A percentile compares a stretch with the other conserved stretches of the same genome.
Evolutionary conservation across 1,140 invertebrate genomes (phyloP).

Genomic region (Calosoma granatense): DNA sequence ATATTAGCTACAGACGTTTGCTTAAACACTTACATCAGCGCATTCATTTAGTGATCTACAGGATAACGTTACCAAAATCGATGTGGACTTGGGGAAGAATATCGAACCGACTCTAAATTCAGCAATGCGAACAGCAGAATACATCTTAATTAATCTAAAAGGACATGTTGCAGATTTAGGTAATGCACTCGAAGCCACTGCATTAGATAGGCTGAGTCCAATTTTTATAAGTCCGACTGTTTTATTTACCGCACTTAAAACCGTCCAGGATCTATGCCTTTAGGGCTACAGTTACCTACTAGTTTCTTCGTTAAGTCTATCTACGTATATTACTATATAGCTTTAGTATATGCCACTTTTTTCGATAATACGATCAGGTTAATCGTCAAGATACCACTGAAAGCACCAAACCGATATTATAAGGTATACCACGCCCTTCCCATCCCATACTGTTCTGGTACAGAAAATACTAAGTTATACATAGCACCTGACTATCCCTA

Average conservation of each 20-base stretch:
- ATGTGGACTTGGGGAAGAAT: no score
- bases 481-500: background rate
- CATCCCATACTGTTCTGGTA: background rate
- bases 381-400: background rate
- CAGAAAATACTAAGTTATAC: background rate
- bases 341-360: background rate
- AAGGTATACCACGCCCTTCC: background rate
- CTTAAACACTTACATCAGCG: no score
- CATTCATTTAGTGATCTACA: no score
- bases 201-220: background rate
- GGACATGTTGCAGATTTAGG: background rate
- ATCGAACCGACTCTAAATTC: no score
- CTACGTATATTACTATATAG: background rate
- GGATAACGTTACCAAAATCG: no score
- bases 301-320: background rate
- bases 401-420: background rate
- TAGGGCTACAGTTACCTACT: background rate
- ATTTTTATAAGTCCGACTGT: background rate
- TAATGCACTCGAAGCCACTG: background rate
- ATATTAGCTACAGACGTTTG: background rate
- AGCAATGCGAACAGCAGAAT: background rate
- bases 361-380: background rate
- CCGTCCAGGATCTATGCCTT: background rate
- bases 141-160: background rate
- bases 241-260: background rate